phyloP scores from a whole-genome alignment of 2,888 invertebrate species.

The Ornithoptera alexandrae region DNA sequence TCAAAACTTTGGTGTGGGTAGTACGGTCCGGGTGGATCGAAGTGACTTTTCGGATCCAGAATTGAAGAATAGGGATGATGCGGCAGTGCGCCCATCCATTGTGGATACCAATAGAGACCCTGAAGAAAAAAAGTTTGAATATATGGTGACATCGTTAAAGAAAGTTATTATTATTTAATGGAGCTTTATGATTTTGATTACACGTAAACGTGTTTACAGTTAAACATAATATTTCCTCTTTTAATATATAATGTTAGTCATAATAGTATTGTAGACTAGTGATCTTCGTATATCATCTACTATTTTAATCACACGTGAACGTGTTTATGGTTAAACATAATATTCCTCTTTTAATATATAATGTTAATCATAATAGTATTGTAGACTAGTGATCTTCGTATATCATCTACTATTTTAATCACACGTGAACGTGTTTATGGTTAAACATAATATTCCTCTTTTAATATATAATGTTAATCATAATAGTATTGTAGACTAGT shows the following conservation, averaged over 20 bases:
- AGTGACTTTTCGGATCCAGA: conserved; percentile 45
- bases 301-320: not conserved
- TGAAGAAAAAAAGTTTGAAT: conserved; percentile 34
- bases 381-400: too few species aligned
- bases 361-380: too few species aligned
- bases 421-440: too few species aligned
- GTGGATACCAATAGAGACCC: conserved; percentile 75
- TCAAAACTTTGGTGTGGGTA: conserved; percentile 61
- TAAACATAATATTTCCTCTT: not conserved
- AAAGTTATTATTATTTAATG: not conserved
- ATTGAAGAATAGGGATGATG: conserved; percentile 58
- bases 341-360: too few species aligned
- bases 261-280: not conserved
- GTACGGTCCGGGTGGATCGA: conserved; percentile 46
- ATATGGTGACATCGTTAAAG: too few species aligned
- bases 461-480: too few species aligned
- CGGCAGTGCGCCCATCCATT: conserved; percentile 71
- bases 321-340: too few species aligned
- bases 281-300: not conserved
- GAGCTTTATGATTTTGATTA: not conserved
- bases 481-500: too few species aligned
- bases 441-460: too few species aligned
- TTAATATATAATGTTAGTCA: not conserved
- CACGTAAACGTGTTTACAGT: not conserved
- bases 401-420: too few species aligned